Conservation (phyloP, 2,113 vertebrate genomes). For the Ptychochromis oligacanthus region DNA sequence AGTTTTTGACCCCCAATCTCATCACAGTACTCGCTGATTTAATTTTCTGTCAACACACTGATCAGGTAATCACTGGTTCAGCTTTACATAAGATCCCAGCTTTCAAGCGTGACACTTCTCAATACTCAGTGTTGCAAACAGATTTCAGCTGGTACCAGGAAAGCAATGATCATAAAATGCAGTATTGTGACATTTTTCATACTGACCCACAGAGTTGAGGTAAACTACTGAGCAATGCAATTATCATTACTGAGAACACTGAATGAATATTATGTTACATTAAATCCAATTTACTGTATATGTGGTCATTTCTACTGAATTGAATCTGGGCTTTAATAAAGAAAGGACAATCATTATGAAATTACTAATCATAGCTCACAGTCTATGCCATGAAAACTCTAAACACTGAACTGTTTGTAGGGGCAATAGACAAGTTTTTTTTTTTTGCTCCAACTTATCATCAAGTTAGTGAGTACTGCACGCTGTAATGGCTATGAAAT, state of each 20-base stretch:
- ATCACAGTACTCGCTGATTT: background rate
- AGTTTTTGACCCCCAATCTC: background rate
- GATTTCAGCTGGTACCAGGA: background rate
- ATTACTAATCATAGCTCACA: constrained; percentile 17
- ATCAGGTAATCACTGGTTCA: background rate
- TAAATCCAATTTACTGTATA: constrained; percentile 41
- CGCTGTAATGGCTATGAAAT: too few relatives aligned
- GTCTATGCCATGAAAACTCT: constrained; percentile 14
- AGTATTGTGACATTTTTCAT: constrained; percentile 4
- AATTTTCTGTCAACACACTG: background rate
- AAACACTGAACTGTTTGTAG: constrained; percentile 4
- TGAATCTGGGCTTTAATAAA: constrained; percentile 38
- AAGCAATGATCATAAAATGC: constrained; percentile 12
- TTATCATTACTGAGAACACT: constrained; percentile 47
- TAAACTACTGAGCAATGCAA: constrained; percentile 15
- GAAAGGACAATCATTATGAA: constrained; percentile 33
- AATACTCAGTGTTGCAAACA: background rate
- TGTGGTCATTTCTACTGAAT: constrained; percentile 43
- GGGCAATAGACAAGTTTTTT: background rate
- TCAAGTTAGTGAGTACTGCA: background rate
- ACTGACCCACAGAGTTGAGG: constrained; percentile 8
- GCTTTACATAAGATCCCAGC: background rate
- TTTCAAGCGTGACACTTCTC: background rate
- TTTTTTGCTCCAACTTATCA: background rate
- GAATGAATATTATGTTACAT: constrained; percentile 46